Evolutionary conservation across 2,113 vertebrate species (phyloP).

Genomic region (Leucopsar rothschildi): DNA sequence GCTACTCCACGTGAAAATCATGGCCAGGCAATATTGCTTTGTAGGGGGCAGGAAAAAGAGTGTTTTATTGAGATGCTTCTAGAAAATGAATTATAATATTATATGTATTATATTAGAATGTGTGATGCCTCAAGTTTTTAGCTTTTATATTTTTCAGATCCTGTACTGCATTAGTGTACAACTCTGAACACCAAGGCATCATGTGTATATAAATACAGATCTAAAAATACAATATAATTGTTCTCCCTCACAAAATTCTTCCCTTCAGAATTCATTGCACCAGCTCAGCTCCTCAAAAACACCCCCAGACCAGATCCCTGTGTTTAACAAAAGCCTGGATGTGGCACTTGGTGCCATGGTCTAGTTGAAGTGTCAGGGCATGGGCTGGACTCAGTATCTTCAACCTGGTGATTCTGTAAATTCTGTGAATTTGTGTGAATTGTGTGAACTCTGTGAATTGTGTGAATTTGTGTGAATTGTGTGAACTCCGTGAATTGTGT

Average conservation of each 20-base stretch:
- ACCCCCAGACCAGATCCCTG: too few relatives aligned
- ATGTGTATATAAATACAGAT: not conserved
- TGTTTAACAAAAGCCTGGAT: too few relatives aligned
- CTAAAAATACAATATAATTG: not conserved
- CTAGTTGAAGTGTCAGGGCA: too few relatives aligned
- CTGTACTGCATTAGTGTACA: not conserved
- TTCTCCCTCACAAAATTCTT: not conserved
- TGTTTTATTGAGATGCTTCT: not conserved
- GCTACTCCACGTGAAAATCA: fast-evolving
- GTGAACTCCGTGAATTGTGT: too few relatives aligned
- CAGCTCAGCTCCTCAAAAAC: not conserved
- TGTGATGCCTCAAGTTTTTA: not conserved
- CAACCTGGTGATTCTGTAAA: too few relatives aligned
- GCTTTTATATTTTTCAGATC: not conserved
- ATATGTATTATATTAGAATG: not conserved
- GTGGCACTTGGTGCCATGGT: too few relatives aligned
- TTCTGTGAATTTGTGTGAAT: too few relatives aligned
- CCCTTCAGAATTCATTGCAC: not conserved
- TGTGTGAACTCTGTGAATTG: too few relatives aligned
- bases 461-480: too few relatives aligned
- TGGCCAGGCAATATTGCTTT: not conserved
- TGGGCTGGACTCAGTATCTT: too few relatives aligned
- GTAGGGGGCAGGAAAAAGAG: not conserved
- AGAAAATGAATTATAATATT: not conserved
- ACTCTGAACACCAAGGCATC: not conserved